Evolutionary conservation across 1,140 invertebrate species (phyloP), one percentile per base, ranked within the genome.

Genomic region (Drosophila cardini): DNA sequence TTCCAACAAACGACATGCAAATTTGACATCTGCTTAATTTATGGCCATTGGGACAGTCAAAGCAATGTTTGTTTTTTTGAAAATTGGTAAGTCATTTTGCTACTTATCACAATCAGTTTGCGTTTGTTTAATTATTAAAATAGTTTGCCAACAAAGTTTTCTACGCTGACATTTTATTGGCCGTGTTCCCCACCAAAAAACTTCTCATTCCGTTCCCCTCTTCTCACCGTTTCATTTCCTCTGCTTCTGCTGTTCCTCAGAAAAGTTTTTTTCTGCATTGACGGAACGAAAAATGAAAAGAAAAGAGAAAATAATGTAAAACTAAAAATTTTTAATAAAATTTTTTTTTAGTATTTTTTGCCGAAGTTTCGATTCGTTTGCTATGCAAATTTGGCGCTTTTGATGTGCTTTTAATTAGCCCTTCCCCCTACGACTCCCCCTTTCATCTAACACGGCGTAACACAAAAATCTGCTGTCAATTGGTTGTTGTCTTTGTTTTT

Each of bases 121-220:
- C 75, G 67, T 84, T 83, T 80, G 76, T 83, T 76, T 63, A 80
- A 83, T 83, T 84, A 83, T 83, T 84, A 83, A 83, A 83, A 83
- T 83, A 83, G 80, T 83, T 83, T 58, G 62, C 55, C 48, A 83
- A 83, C 80, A 69, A 84, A 83, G 48, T 84, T 83, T 68, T 18
- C 26, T 76, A 42, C 50, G 72, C 77, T 84, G 80, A 84, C 80
- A 80, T 84, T 84, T 26, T 83, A 83, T 80, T 83, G 76, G 76
- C 50, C 80, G 62, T 72, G 78, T 72, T 42, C 42, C 68, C 68
- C 60, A 43, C 52, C 52, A 36, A 34, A 32, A 32, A 32, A 13
- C 32, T 45, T 58, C 52, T 52, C 38, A 13, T 45, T 15, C 38
- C 36, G 11, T 16, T 7, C 11, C 26, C 10, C 6, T 5, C 2